A percentile compares a stretch with the other conserved stretches of the same genome.
These are phyloP conservation scores for Probosciger aterrimus DNA, from an alignment of 2,113 vertebrate species.

Conservation along the genomic window DNA sequence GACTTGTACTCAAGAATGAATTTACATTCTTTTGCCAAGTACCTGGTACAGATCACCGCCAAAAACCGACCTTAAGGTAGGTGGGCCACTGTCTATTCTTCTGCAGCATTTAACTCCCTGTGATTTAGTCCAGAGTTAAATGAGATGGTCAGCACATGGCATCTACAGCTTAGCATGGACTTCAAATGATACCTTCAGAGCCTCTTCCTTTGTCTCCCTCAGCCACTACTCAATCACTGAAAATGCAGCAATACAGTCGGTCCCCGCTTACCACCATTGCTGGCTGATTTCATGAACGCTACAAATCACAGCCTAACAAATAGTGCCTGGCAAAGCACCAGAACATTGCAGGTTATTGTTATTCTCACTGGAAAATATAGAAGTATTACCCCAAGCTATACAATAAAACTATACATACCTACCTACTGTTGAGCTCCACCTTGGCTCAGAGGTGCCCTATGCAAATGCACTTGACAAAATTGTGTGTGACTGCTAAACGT, in stretches of 20 bases:
- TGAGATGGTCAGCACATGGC: fast-evolving
- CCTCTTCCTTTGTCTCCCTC: background rate
- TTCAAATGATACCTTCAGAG: background rate
- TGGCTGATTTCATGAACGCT: background rate
- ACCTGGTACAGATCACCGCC: background rate
- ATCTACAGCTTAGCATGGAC: background rate
- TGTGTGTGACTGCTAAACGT: background rate
- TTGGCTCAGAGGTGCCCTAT: background rate
- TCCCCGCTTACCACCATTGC: fast-evolving
- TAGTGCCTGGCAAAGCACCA: background rate
- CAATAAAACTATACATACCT: background rate
- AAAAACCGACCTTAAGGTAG: background rate
- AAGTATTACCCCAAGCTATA: background rate
- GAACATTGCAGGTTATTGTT: background rate
- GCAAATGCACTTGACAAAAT: constrained; percentile 1
- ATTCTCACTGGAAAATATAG: background rate
- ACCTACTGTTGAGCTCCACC: background rate
- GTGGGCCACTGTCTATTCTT: background rate
- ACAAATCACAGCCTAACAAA: background rate
- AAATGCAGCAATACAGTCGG: background rate
- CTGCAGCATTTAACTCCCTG: background rate
- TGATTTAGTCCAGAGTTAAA: background rate
- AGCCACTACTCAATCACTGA: fast-evolving
- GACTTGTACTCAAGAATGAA: background rate
- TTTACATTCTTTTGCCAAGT: background rate